These are phyloP conservation scores for Cephus sareptanus DNA, from an alignment of 2,888 invertebrate genomes.

Conservation along the genomic window DNA sequence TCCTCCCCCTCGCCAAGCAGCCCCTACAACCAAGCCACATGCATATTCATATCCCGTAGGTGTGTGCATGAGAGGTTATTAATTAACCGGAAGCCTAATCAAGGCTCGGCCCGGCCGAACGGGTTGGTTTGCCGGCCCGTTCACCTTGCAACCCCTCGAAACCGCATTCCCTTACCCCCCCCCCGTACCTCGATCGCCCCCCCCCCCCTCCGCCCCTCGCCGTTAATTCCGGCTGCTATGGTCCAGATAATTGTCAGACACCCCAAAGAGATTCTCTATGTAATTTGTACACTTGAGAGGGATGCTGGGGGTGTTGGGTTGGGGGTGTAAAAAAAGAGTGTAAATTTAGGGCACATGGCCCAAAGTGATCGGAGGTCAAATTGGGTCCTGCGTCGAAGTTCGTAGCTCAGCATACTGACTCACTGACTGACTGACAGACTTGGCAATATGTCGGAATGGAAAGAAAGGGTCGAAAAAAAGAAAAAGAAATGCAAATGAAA, in stretches of 20 bases:
- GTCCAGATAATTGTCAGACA: background rate
- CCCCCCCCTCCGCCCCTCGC: no score
- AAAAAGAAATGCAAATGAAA: conserved; percentile 64
- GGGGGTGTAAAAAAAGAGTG: no score
- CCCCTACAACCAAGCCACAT: conserved; percentile 31
- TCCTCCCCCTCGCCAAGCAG: conserved; percentile 44
- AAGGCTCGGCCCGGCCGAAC: conserved; percentile 57
- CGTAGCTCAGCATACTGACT: background rate
- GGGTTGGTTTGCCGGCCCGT: conserved; percentile 10
- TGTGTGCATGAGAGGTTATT: conserved; percentile 68
- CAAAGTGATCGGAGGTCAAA: background rate
- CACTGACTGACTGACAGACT: background rate
- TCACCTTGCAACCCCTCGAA: conserved; percentile 5
- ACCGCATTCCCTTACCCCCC: background rate
- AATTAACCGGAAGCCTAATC: conserved; percentile 72
- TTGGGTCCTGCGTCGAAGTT: background rate
- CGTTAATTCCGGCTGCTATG: background rate
- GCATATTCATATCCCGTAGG: conserved; percentile 61
- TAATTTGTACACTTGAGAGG: background rate
- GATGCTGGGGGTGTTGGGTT: background rate
- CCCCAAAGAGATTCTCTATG: background rate
- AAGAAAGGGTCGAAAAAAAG: conserved; percentile 30
- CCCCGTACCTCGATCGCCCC: background rate
- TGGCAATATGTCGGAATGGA: background rate
- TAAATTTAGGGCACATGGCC: background rate